These are phyloP conservation scores for Chiloscyllium punctatum DNA, from an alignment of 2,797 vertebrate genomes.

Conservation along the genomic window DNA sequence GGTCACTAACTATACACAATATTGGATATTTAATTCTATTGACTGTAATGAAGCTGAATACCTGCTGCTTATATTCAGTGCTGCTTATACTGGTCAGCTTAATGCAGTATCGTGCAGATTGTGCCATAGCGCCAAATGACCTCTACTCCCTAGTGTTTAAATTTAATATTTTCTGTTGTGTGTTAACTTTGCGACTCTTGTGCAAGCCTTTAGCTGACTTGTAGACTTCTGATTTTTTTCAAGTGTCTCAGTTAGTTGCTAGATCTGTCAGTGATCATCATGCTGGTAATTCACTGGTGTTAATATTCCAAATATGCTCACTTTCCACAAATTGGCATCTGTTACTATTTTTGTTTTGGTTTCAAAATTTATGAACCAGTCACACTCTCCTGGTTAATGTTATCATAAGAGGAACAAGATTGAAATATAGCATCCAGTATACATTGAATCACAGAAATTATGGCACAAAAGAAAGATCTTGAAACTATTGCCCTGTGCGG, in stretches of 20 bases:
- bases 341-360: not conserved
- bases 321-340: not conserved
- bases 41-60: not conserved
- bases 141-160: not conserved
- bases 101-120: not conserved
- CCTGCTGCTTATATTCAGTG: not conserved
- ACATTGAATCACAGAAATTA: not conserved
- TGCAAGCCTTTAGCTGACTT: not conserved
- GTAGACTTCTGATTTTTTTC: not conserved
- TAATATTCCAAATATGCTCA: not conserved
- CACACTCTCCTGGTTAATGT: not conserved
- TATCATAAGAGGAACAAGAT: not conserved
- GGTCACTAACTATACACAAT: not conserved
- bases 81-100: not conserved
- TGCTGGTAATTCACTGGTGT: not conserved
- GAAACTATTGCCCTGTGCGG: not conserved
- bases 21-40: not conserved
- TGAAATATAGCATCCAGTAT: slow-evolving; percentile 15
- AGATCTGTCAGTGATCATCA: no score
- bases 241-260: not conserved
- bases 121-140: not conserved
- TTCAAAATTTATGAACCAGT: slow-evolving; percentile 14
- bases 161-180: not conserved
- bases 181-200: not conserved
- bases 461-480: not conserved